Conservation (phyloP, 2,797 vertebrate species). For the Chaetophractus vellerosus region DNA sequence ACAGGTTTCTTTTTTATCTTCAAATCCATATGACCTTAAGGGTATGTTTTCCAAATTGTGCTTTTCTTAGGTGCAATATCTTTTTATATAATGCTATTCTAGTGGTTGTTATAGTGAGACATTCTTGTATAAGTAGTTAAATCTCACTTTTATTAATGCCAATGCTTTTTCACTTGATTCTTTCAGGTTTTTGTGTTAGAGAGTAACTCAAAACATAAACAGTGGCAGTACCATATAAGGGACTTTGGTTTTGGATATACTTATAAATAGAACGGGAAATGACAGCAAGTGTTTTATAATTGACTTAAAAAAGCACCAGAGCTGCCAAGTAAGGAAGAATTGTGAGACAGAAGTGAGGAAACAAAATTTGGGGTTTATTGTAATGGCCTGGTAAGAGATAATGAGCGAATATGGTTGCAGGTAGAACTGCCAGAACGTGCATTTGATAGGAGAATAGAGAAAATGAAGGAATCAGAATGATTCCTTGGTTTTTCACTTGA, state of each 20-base stretch:
- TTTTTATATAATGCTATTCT: not conserved
- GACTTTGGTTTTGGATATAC: not conserved
- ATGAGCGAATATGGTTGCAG: not conserved
- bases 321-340: not conserved
- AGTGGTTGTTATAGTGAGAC: not conserved
- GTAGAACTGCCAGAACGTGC: not conserved
- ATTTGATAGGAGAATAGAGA: not conserved
- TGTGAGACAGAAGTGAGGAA: not conserved
- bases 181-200: not conserved
- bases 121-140: not conserved
- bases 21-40: not conserved
- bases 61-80: not conserved
- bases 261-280: not conserved
- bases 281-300: not conserved
- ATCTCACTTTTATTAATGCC: not conserved
- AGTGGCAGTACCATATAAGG: not conserved
- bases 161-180: not conserved
- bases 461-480: constrained; percentile 3
- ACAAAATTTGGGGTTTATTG: not conserved
- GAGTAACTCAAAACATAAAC: not conserved
- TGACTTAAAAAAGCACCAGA: constrained; percentile 16
- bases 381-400: not conserved
- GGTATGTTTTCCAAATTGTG: not conserved
- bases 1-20: not conserved
- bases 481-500: not conserved